These are phyloP conservation scores for Torymus auratus DNA, from an alignment of 2,888 invertebrate genomes.

Conservation along the genomic window DNA sequence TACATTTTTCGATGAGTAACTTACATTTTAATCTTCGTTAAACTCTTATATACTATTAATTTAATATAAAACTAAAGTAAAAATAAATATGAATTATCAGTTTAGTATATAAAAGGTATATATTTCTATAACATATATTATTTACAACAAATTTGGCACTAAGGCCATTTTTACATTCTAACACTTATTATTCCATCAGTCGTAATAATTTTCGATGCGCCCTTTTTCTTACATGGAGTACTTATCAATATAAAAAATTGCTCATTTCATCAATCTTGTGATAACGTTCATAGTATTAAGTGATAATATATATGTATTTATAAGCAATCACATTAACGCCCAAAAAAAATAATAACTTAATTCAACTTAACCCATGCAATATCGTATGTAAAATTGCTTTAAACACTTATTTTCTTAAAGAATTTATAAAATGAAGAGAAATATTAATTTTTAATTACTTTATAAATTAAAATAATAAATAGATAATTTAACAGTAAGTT, in stretches of 20 bases:
- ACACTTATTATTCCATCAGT: constrained; percentile 33
- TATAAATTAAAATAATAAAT: constrained; percentile 36
- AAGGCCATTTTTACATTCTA: constrained; percentile 7
- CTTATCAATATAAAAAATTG: background rate
- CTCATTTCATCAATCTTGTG: background rate
- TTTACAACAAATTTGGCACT: constrained; percentile 42
- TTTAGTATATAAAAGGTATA: constrained; percentile 33
- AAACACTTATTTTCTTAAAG: background rate
- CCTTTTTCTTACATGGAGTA: constrained; percentile 1
- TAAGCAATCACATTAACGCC: constrained; percentile 4
- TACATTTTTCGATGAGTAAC: too few species aligned
- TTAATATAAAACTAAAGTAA: constrained; percentile 1
- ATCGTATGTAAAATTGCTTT: constrained; percentile 1
- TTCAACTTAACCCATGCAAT: constrained; percentile 35
- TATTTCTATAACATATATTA: constrained; percentile 39
- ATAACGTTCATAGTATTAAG: background rate
- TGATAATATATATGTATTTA: background rate
- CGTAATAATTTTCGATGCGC: constrained; percentile 5
- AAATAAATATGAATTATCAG: background rate
- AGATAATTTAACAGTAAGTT: constrained; percentile 13
- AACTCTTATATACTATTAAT: background rate
- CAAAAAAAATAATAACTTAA: background rate
- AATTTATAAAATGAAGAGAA: background rate
- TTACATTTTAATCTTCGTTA: too few species aligned
- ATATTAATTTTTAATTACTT: constrained; percentile 17